Conservation (phyloP, 2,888 invertebrate genomes). For the Myathropa florea region DNA sequence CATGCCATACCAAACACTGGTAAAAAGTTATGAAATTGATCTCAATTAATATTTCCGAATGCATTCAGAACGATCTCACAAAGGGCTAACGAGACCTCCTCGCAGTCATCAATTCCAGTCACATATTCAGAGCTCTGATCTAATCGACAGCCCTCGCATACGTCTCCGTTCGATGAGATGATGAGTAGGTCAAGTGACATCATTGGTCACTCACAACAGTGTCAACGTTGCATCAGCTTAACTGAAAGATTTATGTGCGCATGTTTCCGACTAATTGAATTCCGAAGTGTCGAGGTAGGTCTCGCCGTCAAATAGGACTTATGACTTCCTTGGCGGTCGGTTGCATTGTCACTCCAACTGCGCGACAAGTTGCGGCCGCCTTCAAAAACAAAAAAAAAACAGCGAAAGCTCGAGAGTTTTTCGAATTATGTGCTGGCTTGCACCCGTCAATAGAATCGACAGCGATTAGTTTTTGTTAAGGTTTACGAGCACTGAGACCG, state of each 20-base stretch:
- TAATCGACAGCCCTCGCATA: no score
- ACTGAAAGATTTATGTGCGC: background rate
- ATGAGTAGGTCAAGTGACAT: background rate
- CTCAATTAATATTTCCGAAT: no score
- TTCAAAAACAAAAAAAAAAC: no score
- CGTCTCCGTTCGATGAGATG: no score
- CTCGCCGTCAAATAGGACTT: background rate
- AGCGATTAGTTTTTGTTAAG: background rate
- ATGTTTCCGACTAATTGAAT: background rate
- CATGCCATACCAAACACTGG: no score
- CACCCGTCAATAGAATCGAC: background rate
- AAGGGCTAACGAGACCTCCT: no score
- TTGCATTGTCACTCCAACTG: background rate
- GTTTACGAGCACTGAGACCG: background rate
- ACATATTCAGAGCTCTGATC: no score
- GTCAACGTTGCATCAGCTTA: background rate
- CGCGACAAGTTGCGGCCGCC: background rate
- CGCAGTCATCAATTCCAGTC: no score
- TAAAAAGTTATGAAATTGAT: no score
- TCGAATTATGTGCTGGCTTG: background rate
- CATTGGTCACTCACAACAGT: background rate
- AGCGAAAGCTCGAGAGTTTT: background rate
- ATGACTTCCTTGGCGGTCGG: background rate
- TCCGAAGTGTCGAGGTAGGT: background rate
- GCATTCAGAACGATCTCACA: no score